phyloP scores from a whole-genome alignment of 2,113 vertebrate species.

The Prochilodus magdalenae region DNA sequence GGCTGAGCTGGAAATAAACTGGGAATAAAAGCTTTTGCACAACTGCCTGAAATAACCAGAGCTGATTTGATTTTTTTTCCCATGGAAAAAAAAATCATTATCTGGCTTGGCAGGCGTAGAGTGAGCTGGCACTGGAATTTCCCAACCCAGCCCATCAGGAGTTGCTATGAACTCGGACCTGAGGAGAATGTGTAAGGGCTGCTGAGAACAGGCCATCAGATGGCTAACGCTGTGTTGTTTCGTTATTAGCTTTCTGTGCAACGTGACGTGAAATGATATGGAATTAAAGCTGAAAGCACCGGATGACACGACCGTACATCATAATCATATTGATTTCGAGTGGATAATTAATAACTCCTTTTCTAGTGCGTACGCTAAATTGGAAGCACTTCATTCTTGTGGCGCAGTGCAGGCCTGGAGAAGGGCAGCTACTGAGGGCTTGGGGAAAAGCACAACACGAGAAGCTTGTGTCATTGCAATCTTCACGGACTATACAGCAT shows the following conservation, averaged over 20 bases:
- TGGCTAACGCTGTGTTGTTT: background rate
- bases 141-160: background rate
- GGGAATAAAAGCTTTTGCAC: too few species aligned
- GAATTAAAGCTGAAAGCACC: conserved; percentile 9
- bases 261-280: background rate
- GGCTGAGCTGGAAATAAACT: too few species aligned
- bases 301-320: background rate
- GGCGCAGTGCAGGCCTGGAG: background rate
- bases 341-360: conserved; percentile 9
- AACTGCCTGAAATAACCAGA: too few species aligned
- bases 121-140: background rate
- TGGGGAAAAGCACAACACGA: too few species aligned
- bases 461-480: too few species aligned
- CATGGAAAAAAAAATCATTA: too few species aligned
- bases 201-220: background rate
- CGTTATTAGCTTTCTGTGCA: background rate
- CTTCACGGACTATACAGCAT: too few species aligned
- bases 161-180: background rate
- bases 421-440: background rate
- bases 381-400: background rate
- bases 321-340: conserved; percentile 15
- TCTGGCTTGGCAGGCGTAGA: too few species aligned
- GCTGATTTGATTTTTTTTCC: too few species aligned
- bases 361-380: background rate
- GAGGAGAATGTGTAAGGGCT: background rate